Percentiles rank a stretch among this genome's conserved stretches.
Conservation (phyloP, 2,888 invertebrate genomes). For the Cephus spinipes region DNA sequence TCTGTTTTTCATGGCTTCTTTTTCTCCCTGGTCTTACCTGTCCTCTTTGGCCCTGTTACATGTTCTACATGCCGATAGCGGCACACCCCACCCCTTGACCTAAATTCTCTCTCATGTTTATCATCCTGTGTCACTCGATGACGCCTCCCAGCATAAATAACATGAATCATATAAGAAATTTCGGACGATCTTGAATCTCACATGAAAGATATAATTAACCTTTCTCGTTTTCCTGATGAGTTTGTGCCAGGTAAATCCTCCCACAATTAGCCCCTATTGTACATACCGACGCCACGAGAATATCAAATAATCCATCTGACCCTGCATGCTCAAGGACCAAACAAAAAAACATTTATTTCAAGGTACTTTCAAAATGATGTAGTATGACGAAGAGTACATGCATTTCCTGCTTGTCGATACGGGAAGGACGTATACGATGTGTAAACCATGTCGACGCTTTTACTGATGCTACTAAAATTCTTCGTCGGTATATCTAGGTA, state of each 20-base stretch:
- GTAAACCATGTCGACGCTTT: neutral
- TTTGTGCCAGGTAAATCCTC: neutral
- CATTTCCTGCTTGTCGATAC: neutral
- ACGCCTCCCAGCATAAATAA: neutral
- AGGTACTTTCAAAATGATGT: neutral
- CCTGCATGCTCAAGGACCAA: neutral
- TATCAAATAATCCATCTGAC: neutral
- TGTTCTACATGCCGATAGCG: neutral
- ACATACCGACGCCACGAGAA: neutral
- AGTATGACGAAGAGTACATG: neutral
- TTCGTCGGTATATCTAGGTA: too few relatives aligned
- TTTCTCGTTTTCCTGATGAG: neutral
- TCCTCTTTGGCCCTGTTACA: neutral
- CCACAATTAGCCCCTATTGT: neutral
- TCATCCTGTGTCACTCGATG: neutral
- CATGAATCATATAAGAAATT: neutral
- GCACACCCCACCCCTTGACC: neutral
- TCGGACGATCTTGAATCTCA: too few relatives aligned
- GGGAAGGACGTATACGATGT: neutral
- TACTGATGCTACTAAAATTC: too few relatives aligned
- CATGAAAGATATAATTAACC: neutral
- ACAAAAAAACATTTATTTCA: neutral
- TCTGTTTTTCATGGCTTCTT: neutral
- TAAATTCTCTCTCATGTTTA: neutral
- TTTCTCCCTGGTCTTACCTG: neutral